Evolutionary conservation across 2,113 vertebrate species (phyloP).

Genomic region (Zosterops japonicus): DNA sequence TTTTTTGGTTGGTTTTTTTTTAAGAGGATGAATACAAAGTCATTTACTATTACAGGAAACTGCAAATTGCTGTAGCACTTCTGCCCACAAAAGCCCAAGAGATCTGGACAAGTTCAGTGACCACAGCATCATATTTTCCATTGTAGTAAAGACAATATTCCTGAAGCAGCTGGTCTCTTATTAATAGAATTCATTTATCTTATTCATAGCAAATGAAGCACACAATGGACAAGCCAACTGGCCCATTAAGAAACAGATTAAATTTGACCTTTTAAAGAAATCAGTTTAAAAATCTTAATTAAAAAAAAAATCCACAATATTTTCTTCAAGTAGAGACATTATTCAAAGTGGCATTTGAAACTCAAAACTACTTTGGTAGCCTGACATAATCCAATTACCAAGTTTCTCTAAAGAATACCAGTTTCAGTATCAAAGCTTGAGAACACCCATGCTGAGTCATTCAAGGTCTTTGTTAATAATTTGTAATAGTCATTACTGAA

Average conservation of each 20-base stretch:
- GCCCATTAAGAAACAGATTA: background rate
- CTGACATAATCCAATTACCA: background rate
- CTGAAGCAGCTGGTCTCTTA: constrained; percentile 40
- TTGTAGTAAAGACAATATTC: constrained; percentile 52
- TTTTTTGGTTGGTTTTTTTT: background rate
- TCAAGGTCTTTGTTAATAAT: background rate
- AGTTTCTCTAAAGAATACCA: background rate
- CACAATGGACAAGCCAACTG: background rate
- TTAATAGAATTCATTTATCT: constrained; percentile 43
- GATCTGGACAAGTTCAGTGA: constrained; percentile 39
- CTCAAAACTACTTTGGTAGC: background rate
- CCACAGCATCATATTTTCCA: constrained; percentile 53
- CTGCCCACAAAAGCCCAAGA: constrained; percentile 44
- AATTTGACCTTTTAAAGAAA: background rate
- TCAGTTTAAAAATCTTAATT: background rate
- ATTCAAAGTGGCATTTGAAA: background rate
- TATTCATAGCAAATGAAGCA: background rate
- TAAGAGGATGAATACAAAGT: background rate
- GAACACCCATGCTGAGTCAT: background rate
- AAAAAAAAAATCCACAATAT: background rate
- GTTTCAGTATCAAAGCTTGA: background rate
- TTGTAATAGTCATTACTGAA: background rate
- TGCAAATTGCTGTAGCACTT: constrained; percentile 36
- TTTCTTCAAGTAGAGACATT: background rate
- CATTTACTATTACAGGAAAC: constrained; percentile 43